Base-by-base conservation (phyloP, 2,113 vertebrate species). In the Erpornis zantholeuca region DNA sequence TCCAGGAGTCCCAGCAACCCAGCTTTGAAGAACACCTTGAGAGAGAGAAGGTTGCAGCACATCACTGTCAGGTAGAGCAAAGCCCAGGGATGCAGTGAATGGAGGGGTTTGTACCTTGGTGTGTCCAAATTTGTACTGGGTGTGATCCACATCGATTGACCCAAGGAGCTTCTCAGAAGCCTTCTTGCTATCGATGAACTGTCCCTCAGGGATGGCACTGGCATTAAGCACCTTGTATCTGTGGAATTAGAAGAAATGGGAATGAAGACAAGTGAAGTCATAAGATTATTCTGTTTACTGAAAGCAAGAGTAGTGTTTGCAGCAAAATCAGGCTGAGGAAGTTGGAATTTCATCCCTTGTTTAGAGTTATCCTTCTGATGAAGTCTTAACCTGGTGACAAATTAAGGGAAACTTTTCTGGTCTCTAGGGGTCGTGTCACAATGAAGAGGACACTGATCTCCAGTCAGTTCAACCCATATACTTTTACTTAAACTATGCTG, bases 21-120 rank as follows among this genome's bases (percentile, higher is more conserved):
- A 92, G 99, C 99, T 98, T 99, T 99, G 97, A 99, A 99, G 97
- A 99, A 99, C 90, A 99, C 98, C 99, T 99, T 40, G 65, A 82
- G 45, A 79, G 76, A 78, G 23, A 0, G 13, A 86, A 89, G 22
- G 27, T 94, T 81, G 76, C 20, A 86, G 23, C 29, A 49, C 31
- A 38, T 68, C 5, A 44, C 2, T 76, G 8, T 28, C 24, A 94
- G 57, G n/a, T 2, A 56, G 80, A 24, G 29, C 72, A 87, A 56
- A 71, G 66, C 21, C 25, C n/a, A 31, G 57, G 49, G 6, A 25
- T 1, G 4, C 40, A 40, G 21, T 1, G 65, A 71, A 45, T 15
- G 42, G 66, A 3, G 47, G 4, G 0, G 1, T 15, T 69, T 73
- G 60, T 98, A 99, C 99, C 98, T 99, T 99, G 25, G 99, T 99